Base-by-base conservation (phyloP, 2,113 vertebrate genomes). In the Ascaphus truei region DNA sequence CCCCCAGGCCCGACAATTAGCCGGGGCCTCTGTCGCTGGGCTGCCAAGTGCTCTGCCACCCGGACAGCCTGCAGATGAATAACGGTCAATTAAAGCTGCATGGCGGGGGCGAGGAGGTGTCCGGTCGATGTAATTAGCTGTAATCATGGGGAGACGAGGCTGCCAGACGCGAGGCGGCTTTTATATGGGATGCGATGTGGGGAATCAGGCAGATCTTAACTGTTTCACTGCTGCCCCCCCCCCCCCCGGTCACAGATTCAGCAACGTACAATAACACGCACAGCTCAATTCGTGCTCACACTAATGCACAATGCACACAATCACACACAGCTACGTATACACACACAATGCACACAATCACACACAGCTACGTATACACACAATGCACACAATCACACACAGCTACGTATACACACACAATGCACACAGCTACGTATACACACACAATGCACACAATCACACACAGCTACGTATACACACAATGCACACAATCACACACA, bases 101-200 rank as follows among this genome's bases (percentile, higher is more conserved):
- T 86, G 90, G 87, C 86, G 85, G 88, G 83, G 88, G 90, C 87
- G 80, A 86, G 86, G 91, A 91, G 91, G 91, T 85, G 92, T 88
- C 90, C 89, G 90, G 83, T 91, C 88, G 89, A 92, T 92, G 89
- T 94, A 95, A 96, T 95, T 95, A 95, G 94, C 92, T 84, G 90
- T 94, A 95, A 95, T 95, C 93, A 93, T 73, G 89, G 91, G 83
- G 79, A 86, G 89, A 84, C 75, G 73, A 79, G 82, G 76, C 79
- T 67, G 84, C 73, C 89, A 86, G 91, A 91, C 85, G 81, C 75
- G 83, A 80, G n/a, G 84, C 81, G 83, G 72, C 88, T 94, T 91
- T 71, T 43, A 71, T 85, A 84, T 81, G 89, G 90, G 89, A 81
- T 91, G 89, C 86, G 90, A 90, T 94, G 94, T 93, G 86, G 90